Percentiles rank a stretch among this genome's conserved stretches.
phyloP scores from a whole-genome alignment of 1,140 invertebrate species.

The Cryptotermes secundus region DNA sequence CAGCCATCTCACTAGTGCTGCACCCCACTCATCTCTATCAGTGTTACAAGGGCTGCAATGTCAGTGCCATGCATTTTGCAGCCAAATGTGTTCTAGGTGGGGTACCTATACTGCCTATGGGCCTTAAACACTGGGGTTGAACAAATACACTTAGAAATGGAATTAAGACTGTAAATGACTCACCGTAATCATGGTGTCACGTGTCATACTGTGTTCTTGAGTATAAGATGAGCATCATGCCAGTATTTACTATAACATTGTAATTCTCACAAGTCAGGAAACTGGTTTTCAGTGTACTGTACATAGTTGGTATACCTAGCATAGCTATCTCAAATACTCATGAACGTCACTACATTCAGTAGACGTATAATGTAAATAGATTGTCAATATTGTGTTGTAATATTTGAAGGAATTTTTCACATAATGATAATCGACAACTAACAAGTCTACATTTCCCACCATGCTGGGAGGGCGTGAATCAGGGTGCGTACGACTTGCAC shows the following conservation, averaged over 20 bases:
- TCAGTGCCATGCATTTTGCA: background rate
- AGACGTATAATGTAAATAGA: constrained; percentile 34
- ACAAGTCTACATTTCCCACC: background rate
- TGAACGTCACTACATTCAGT: constrained; percentile 31
- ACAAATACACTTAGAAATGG: constrained; percentile 29
- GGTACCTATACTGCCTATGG: constrained; percentile 30
- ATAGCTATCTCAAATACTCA: constrained; percentile 31
- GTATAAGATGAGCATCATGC: constrained; percentile 31
- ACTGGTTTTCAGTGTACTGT: constrained; percentile 30
- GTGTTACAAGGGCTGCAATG: background rate
- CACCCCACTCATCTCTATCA: background rate
- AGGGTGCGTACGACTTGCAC: background rate
- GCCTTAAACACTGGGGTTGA: constrained; percentile 36
- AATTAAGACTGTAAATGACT: constrained; percentile 34
- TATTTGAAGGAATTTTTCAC: constrained; percentile 34
- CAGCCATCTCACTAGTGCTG: background rate
- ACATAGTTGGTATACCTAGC: constrained; percentile 32
- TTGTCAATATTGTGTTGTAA: constrained; percentile 35
- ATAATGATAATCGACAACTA: constrained; percentile 6
- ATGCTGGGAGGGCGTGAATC: background rate
- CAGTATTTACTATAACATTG: constrained; percentile 10
- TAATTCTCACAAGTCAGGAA: constrained; percentile 23
- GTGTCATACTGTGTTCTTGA: constrained; percentile 34
- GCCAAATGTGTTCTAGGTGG: constrained; percentile 16
- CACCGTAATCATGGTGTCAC: constrained; percentile 31